These are phyloP conservation scores for Pygathrix nemaeus DNA, from an alignment of 2,113 vertebrate genomes.

Conservation along the genomic window DNA sequence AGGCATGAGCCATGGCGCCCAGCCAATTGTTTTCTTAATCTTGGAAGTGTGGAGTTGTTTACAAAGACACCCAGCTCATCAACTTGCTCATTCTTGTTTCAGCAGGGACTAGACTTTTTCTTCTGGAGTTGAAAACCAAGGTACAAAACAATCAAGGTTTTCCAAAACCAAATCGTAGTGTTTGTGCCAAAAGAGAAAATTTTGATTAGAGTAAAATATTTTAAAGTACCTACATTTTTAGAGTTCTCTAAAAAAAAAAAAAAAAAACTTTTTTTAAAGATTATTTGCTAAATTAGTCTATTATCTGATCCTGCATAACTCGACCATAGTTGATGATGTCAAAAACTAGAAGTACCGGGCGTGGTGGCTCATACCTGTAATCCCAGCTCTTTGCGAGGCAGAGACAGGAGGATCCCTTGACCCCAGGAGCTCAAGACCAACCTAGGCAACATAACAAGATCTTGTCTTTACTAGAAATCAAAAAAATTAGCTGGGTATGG, in stretches of 20 bases:
- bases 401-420: not conserved
- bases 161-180: not conserved
- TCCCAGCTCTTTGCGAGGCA: not conserved
- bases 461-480: not conserved
- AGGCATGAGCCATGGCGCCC: too few species aligned
- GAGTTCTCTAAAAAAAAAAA: not conserved
- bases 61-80: not conserved
- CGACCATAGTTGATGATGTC: not conserved
- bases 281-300: not conserved
- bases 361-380: not conserved
- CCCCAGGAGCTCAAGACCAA: not conserved
- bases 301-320: slow-evolving; percentile 51
- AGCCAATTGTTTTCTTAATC: not conserved
- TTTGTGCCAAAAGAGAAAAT: not conserved
- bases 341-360: not conserved
- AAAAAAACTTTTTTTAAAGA: not conserved
- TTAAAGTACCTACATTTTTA: not conserved
- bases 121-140: not conserved
- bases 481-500: not conserved
- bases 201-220: not conserved
- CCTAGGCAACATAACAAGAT: not conserved
- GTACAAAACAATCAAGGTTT: not conserved
- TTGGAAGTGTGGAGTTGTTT: not conserved
- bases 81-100: not conserved
- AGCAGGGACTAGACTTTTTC: not conserved